These are phyloP conservation scores for Ochropacha duplaris DNA, from an alignment of 2,888 invertebrate species.

Conservation along the genomic window DNA sequence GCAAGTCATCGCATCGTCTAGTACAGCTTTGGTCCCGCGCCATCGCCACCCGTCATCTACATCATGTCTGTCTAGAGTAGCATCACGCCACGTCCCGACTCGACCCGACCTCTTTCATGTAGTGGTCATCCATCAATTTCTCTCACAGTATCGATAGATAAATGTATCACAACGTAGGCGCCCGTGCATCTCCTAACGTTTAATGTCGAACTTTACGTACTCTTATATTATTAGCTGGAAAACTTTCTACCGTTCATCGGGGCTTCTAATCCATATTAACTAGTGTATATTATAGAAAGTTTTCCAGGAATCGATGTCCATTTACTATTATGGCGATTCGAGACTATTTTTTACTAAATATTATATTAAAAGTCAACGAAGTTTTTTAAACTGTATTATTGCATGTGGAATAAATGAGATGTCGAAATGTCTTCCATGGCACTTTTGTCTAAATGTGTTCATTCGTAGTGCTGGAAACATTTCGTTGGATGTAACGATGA, in stretches of 20 bases:
- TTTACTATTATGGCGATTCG: slow-evolving; percentile 50
- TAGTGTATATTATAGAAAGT: slow-evolving; percentile 68
- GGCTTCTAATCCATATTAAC: slow-evolving; percentile 50
- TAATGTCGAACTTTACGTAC: slow-evolving; percentile 56
- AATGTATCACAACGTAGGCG: slow-evolving; percentile 82
- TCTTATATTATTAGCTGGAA: slow-evolving; percentile 64
- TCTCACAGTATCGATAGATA: slow-evolving; percentile 77
- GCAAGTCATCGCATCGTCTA: slow-evolving; percentile 62
- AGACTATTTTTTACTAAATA: slow-evolving; percentile 49
- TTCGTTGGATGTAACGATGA: slow-evolving; percentile 45
- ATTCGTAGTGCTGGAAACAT: slow-evolving; percentile 67
- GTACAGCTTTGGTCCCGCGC: slow-evolving; percentile 69
- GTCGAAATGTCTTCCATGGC: slow-evolving; percentile 77
- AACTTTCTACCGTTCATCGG: slow-evolving; percentile 70
- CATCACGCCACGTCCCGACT: slow-evolving; percentile 64
- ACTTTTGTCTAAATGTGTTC: slow-evolving; percentile 53
- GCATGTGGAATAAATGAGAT: slow-evolving; percentile 38
- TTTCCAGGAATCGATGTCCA: slow-evolving; percentile 62
- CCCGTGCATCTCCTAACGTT: slow-evolving; percentile 69
- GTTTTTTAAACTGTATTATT: slow-evolving; percentile 8
- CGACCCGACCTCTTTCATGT: slow-evolving; percentile 73
- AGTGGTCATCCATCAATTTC: slow-evolving; percentile 74
- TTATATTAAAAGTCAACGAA: slow-evolving; percentile 2
- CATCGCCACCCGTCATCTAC: slow-evolving; percentile 56
- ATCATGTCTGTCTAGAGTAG: slow-evolving; percentile 34